Percentiles rank a stretch among this genome's conserved stretches.
Conservation (phyloP, 2,113 vertebrate genomes). For the Brevimyrus niger region DNA sequence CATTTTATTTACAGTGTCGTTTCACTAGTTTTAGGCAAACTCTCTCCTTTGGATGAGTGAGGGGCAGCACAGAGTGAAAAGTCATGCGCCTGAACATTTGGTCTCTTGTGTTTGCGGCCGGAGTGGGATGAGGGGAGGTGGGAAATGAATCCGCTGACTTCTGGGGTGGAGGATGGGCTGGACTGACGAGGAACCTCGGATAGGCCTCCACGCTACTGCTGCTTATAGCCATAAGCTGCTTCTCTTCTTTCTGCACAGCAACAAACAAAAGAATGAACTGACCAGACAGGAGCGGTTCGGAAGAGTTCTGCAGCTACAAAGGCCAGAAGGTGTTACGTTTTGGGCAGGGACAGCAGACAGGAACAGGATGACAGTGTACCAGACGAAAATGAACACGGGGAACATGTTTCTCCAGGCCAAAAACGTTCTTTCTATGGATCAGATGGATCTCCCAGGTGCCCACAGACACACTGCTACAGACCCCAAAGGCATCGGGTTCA, state of each 20-base stretch:
- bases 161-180: constrained; percentile 58
- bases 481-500: neutral
- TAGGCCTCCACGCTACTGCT: constrained; percentile 71
- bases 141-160: constrained; percentile 42
- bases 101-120: constrained; percentile 60
- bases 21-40: constrained; percentile 10
- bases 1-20: neutral
- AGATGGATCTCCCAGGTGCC: neutral
- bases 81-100: constrained; percentile 71
- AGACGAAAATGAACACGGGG: neutral
- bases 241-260: constrained; percentile 73
- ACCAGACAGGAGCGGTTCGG: neutral
- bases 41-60: constrained; percentile 47
- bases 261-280: neutral
- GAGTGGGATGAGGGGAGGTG: constrained; percentile 55
- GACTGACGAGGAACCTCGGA: constrained; percentile 36
- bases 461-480: neutral
- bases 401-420: neutral
- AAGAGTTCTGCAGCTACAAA: neutral
- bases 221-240: constrained; percentile 95
- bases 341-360: neutral
- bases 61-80: constrained; percentile 45
- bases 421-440: neutral
- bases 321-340: neutral
- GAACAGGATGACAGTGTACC: neutral